These are phyloP conservation scores for Agrotis exclamationis DNA, from an alignment of 2,888 invertebrate genomes.

Conservation along the genomic window DNA sequence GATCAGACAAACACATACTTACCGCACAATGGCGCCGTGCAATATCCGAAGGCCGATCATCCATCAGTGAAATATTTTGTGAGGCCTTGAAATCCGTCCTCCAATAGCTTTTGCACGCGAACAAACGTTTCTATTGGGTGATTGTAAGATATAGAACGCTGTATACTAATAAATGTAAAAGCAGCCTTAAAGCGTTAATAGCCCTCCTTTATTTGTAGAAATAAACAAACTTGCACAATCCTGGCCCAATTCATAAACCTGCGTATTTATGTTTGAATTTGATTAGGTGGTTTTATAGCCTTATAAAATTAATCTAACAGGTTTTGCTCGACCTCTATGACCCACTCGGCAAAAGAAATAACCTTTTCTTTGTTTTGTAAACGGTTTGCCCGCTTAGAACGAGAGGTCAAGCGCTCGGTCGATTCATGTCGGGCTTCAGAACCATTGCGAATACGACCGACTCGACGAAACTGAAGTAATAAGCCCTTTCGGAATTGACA, in stretches of 20 bases:
- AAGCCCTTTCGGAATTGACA: slow-evolving; percentile 45
- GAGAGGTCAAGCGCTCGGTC: slow-evolving; percentile 40
- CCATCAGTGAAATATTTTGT: slow-evolving; percentile 16
- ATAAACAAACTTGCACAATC: slow-evolving; percentile 3
- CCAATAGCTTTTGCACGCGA: slow-evolving; percentile 30
- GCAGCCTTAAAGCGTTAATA: not conserved
- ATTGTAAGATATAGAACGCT: slow-evolving; percentile 7
- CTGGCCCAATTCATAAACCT: slow-evolving; percentile 9
- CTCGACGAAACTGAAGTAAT: slow-evolving; percentile 14
- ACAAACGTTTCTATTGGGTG: slow-evolving; percentile 2
- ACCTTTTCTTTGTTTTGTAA: slow-evolving; percentile 47
- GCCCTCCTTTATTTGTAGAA: not conserved
- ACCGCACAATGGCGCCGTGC: not conserved
- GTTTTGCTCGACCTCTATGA: slow-evolving; percentile 28
- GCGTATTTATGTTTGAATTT: slow-evolving; percentile 9
- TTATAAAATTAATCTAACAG: slow-evolving; percentile 38
- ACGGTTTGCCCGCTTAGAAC: slow-evolving; percentile 11
- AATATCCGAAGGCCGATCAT: slow-evolving; percentile 20
- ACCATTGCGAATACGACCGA: slow-evolving; percentile 14
- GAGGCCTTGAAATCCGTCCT: slow-evolving; percentile 11
- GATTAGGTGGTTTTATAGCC: slow-evolving; percentile 3
- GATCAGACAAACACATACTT: not conserved
- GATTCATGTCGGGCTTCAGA: slow-evolving; percentile 34
- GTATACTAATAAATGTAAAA: not conserved
- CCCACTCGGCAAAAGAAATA: slow-evolving; percentile 50